These are phyloP conservation scores for Capromys pilorides DNA, from an alignment of 2,797 vertebrate species.

Conservation along the genomic window DNA sequence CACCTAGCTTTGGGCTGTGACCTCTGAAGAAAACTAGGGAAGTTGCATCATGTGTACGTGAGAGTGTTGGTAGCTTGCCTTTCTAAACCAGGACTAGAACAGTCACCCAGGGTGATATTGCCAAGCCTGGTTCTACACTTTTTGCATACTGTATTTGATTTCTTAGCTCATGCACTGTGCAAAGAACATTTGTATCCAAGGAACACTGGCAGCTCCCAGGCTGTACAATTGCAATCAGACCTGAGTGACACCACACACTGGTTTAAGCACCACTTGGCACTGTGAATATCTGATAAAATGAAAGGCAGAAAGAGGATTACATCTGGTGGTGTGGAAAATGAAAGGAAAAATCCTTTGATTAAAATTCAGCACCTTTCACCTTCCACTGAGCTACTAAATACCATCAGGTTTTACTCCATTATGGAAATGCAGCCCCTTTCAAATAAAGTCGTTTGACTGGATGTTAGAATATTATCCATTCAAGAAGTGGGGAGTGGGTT, in stretches of 20 bases:
- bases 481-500: background rate
- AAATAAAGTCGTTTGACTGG: slow-evolving; percentile 41
- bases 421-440: slow-evolving; percentile 39
- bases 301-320: slow-evolving; percentile 35
- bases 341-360: slow-evolving; percentile 66
- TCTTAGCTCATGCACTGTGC: background rate
- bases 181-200: background rate
- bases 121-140: background rate
- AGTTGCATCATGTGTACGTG: background rate
- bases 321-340: slow-evolving; percentile 61
- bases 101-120: background rate
- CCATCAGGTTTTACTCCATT: slow-evolving; percentile 4
- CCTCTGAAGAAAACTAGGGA: background rate
- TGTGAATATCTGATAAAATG: slow-evolving; percentile 25
- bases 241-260: background rate
- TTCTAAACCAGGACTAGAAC: background rate
- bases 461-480: slow-evolving; percentile 21
- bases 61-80: background rate
- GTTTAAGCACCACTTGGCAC: slow-evolving; percentile 39
- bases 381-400: slow-evolving; percentile 60
- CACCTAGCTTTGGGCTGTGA: background rate
- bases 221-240: background rate
- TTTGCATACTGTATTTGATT: background rate
- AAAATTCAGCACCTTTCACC: slow-evolving; percentile 63
- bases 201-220: background rate